Conservation (phyloP, 2,113 vertebrate species). For the Eudyptes chrysolophus region DNA sequence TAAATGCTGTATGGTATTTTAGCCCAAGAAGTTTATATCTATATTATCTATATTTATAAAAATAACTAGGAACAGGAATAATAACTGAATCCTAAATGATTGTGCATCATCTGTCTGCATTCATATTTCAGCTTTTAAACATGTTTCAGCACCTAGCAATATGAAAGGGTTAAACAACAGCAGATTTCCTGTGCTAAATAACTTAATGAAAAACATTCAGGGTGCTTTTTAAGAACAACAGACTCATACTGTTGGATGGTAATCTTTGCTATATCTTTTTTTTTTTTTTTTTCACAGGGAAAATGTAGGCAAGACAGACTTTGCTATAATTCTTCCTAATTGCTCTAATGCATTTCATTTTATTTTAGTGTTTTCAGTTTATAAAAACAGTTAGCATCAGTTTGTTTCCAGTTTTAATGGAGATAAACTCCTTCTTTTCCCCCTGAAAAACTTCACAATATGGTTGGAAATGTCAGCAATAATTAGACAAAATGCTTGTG, state of each 20-base stretch:
- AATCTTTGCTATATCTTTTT: neutral
- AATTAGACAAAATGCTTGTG: conserved; percentile 64
- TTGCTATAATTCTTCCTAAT: conserved; percentile 57
- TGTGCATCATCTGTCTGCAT: neutral
- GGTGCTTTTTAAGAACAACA: conserved; percentile 4
- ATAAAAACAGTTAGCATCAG: conserved; percentile 49
- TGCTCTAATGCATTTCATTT: conserved; percentile 44
- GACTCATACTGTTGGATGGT: neutral
- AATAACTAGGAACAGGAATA: neutral
- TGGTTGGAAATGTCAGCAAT: conserved; percentile 60
- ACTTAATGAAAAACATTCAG: conserved; percentile 29
- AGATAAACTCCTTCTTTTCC: conserved; percentile 34
- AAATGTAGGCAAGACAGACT: conserved; percentile 10
- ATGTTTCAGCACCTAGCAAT: neutral
- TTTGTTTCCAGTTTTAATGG: conserved; percentile 63
- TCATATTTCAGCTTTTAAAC: neutral
- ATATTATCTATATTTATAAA: neutral
- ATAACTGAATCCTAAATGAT: neutral
- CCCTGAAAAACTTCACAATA: conserved; percentile 47
- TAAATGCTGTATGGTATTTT: neutral
- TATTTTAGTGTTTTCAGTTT: conserved; percentile 55
- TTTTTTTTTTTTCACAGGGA: neutral
- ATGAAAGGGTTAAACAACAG: conserved; percentile 12
- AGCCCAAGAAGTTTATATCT: neutral
- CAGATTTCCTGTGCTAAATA: neutral